Percentiles rank a stretch among this genome's conserved stretches.
Conservation (phyloP, 2,888 invertebrate genomes). For the Cheilosia vernalis region DNA sequence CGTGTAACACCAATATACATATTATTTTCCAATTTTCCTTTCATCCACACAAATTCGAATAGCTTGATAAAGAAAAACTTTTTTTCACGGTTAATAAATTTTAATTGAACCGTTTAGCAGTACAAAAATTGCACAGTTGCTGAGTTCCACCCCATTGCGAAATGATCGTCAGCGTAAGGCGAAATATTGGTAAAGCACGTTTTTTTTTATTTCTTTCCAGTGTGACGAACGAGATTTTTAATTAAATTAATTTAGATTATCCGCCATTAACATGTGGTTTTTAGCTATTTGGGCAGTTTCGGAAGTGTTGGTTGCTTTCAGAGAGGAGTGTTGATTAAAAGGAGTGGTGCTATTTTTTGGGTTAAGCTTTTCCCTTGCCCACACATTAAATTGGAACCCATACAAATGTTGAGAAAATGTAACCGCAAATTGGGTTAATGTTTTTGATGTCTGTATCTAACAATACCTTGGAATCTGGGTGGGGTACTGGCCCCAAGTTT, state of each 20-base stretch:
- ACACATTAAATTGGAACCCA: background rate
- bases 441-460: background rate
- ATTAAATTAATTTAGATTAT: conserved; percentile 4
- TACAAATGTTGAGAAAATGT: background rate
- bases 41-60: background rate
- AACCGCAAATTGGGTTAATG: conserved; percentile 4
- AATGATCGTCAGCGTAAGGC: background rate
- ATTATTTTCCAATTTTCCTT: too few relatives aligned
- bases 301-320: background rate
- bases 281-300: background rate
- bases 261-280: conserved; percentile 1
- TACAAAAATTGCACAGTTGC: background rate
- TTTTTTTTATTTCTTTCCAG: background rate
- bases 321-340: background rate
- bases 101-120: background rate
- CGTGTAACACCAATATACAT: too few relatives aligned
- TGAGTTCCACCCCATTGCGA: background rate
- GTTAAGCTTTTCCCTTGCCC: background rate
- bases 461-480: background rate
- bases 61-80: background rate
- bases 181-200: background rate
- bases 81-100: background rate
- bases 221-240: background rate
- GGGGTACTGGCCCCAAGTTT: background rate
- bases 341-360: background rate